These are phyloP conservation scores for Ormyrus pomaceus DNA, from an alignment of 2,888 invertebrate genomes.

Conservation along the genomic window DNA sequence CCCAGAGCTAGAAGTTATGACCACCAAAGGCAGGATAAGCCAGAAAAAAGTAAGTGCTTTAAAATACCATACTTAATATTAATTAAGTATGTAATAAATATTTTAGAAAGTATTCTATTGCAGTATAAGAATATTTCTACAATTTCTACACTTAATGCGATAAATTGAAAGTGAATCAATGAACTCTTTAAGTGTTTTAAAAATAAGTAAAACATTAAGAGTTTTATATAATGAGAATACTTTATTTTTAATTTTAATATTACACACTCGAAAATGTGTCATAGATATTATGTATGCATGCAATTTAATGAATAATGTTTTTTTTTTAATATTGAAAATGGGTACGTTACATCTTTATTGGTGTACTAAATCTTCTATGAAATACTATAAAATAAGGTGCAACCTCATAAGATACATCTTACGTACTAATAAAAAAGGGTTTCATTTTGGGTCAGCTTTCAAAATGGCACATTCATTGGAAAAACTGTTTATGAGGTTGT, in stretches of 20 bases:
- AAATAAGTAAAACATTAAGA: slow-evolving; percentile 8
- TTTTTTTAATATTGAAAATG: slow-evolving; percentile 29
- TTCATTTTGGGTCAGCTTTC: slow-evolving; percentile 27
- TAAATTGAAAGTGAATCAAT: slow-evolving; percentile 51
- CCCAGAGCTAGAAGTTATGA: slow-evolving; percentile 83
- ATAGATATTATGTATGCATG: slow-evolving; percentile 40
- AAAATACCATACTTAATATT: background rate
- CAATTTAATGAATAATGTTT: slow-evolving; percentile 39
- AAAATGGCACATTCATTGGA: slow-evolving; percentile 1
- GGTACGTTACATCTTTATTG: slow-evolving; percentile 34
- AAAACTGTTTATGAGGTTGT: slow-evolving; percentile 28
- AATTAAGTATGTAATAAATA: background rate
- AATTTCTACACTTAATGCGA: background rate
- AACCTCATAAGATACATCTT: slow-evolving; percentile 32
- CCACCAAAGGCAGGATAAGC: slow-evolving; percentile 77
- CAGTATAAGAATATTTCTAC: background rate
- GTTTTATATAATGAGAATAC: background rate
- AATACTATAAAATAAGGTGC: slow-evolving; percentile 17
- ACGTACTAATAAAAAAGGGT: slow-evolving; percentile 56
- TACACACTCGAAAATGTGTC: background rate
- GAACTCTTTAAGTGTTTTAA: slow-evolving; percentile 22
- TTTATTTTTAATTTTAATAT: background rate
- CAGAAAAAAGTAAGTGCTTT: slow-evolving; percentile 75
- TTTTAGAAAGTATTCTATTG: slow-evolving; percentile 3
- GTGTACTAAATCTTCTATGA: slow-evolving; percentile 28